Conservation (phyloP, 1,140 invertebrate species). For the Cotesia vestalis region DNA sequence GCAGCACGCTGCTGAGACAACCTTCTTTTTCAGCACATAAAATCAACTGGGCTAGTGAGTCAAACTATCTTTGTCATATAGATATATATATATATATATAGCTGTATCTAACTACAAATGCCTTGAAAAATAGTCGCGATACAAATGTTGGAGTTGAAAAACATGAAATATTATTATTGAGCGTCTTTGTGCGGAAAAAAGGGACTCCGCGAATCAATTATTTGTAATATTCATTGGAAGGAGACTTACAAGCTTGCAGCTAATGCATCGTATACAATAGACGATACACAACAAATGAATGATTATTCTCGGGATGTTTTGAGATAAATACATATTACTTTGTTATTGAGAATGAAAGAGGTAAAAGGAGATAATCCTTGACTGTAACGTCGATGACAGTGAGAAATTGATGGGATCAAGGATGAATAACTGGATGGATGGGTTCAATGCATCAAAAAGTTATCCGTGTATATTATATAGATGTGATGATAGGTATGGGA, state of each 20-base stretch:
- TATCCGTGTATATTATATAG: not conserved
- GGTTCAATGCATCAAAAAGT: constrained; percentile 22
- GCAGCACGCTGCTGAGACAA: not conserved
- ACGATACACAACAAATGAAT: no score
- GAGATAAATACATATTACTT: no score
- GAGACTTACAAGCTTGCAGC: no score
- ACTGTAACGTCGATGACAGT: constrained; percentile 6
- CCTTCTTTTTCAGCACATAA: constrained; percentile 13
- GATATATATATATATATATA: no score
- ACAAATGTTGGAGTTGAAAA: no score
- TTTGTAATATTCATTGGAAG: no score
- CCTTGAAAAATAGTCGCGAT: constrained; percentile 4
- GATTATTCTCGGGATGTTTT: no score
- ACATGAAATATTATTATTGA: no score
- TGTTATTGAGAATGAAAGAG: constrained; percentile 8
- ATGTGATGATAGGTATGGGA: not conserved
- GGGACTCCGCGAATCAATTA: no score
- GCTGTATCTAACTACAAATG: not conserved
- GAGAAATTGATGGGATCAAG: constrained; percentile 4
- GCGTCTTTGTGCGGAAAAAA: no score
- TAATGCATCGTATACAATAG: no score
- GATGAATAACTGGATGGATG: constrained; percentile 11
- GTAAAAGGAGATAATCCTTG: no score
- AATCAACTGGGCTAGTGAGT: constrained; percentile 17
- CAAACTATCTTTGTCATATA: constrained; percentile 1